phyloP scores from a whole-genome alignment of 2,888 invertebrate species.

The Mythimna impura region DNA sequence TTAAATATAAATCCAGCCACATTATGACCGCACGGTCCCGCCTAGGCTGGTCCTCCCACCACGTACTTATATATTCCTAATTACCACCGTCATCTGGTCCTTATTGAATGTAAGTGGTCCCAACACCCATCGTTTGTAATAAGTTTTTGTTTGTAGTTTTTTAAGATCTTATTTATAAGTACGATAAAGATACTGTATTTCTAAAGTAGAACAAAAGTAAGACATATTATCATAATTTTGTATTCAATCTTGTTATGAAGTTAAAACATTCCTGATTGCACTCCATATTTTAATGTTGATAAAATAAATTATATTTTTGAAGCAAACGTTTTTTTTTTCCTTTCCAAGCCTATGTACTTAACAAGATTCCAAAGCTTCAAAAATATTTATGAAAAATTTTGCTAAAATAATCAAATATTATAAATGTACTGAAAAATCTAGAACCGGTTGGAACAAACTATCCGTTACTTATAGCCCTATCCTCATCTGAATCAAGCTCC shows the following conservation, averaged over 20 bases:
- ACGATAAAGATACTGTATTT: constrained; percentile 44
- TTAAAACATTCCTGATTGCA: constrained; percentile 66
- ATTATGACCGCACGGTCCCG: not conserved
- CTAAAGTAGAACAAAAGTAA: constrained; percentile 49
- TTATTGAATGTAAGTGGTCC: not conserved
- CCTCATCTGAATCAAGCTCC: too few relatives aligned
- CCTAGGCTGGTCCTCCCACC: constrained; percentile 37
- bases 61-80: not conserved
- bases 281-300: constrained; percentile 64
- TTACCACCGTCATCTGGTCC: constrained; percentile 28
- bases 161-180: constrained; percentile 58
- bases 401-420: too few relatives aligned
- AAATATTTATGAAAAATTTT: too few relatives aligned
- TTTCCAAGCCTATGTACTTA: not conserved
- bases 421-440: not conserved
- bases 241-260: constrained; percentile 64
- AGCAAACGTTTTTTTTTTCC: not conserved
- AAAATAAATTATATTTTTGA: constrained; percentile 65
- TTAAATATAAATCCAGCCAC: not conserved
- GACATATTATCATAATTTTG: constrained; percentile 59
- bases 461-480: too few relatives aligned
- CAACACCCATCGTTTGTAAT: constrained; percentile 12
- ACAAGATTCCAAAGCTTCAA: too few relatives aligned
- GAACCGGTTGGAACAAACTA: not conserved
- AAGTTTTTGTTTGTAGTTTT: constrained; percentile 53